These are phyloP conservation scores for Unio pictorum DNA, from an alignment of 2,888 invertebrate genomes.

Conservation along the genomic window DNA sequence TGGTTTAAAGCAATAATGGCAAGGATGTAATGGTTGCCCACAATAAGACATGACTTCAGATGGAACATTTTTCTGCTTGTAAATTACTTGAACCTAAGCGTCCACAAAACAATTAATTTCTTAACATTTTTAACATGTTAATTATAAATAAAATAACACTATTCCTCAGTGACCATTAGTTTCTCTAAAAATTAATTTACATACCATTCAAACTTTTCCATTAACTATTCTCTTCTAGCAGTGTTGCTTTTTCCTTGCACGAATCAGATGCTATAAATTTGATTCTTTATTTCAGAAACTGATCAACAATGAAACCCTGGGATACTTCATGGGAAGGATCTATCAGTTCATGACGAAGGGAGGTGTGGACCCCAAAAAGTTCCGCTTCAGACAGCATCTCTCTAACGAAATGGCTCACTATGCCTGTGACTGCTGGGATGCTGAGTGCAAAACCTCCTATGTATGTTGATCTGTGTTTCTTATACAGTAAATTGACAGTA, in stretches of 20 bases:
- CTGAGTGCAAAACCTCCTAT: constrained; percentile 96
- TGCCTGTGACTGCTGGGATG: constrained; percentile 99
- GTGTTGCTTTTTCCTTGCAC: too few species aligned
- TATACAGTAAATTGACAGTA: neutral
- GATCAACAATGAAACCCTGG: constrained; percentile 97
- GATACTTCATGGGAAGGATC: constrained; percentile 97
- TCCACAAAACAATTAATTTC: too few species aligned
- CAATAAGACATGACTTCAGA: too few species aligned
- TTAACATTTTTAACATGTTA: too few species aligned
- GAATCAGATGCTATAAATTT: neutral
- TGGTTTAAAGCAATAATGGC: too few species aligned
- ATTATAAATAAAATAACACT: neutral
- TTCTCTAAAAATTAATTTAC: too few species aligned
- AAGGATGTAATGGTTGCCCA: too few species aligned
- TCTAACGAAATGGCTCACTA: constrained; percentile 99
- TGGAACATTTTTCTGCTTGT: too few species aligned
- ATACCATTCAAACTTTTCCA: too few species aligned
- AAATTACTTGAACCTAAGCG: too few species aligned
- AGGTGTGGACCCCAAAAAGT: constrained; percentile 87
- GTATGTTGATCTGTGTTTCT: constrained; percentile 73
- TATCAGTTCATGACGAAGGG: constrained; percentile 88
- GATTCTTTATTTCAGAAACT: constrained; percentile 70
- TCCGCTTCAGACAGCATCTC: constrained; percentile 99
- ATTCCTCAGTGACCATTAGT: neutral
- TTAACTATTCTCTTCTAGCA: too few species aligned